These are phyloP conservation scores for Harlomillsia oculata DNA, from an alignment of 1,140 invertebrate species.

Conservation along the genomic window DNA sequence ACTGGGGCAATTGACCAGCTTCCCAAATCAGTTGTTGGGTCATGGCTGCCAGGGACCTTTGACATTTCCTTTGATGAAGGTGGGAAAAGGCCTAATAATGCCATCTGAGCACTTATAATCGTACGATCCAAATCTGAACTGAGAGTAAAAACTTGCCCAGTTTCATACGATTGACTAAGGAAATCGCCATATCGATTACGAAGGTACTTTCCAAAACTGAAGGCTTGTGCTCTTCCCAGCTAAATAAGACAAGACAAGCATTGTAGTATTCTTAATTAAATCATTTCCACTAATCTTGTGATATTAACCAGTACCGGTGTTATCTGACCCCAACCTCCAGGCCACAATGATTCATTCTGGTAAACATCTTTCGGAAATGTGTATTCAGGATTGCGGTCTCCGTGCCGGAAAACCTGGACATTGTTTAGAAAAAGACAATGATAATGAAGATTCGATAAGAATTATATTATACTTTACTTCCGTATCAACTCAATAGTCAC, in stretches of 20 bases:
- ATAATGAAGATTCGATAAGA: too few species aligned
- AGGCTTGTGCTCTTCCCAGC: slow-evolving; percentile 51
- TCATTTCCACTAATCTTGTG: neutral
- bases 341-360: slow-evolving; percentile 54
- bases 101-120: slow-evolving; percentile 66
- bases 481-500: too few species aligned
- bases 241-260: neutral
- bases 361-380: slow-evolving; percentile 70
- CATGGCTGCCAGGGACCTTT: slow-evolving; percentile 51
- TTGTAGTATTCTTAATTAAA: neutral
- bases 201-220: slow-evolving; percentile 52
- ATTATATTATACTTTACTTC: too few species aligned
- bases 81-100: slow-evolving; percentile 72
- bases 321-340: slow-evolving; percentile 64
- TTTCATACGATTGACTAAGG: slow-evolving; percentile 42
- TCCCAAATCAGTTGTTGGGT: neutral
- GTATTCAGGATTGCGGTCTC: slow-evolving; percentile 65
- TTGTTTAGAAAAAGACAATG: too few species aligned
- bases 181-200: slow-evolving; percentile 52
- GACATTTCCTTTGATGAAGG: too few species aligned
- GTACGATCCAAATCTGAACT: slow-evolving; percentile 47
- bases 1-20: slow-evolving; percentile 12
- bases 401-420: slow-evolving; percentile 63
- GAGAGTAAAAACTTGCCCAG: slow-evolving; percentile 13
- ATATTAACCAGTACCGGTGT: slow-evolving; percentile 54